Evolutionary conservation across 2,888 invertebrate genomes (phyloP), one percentile per base, ranked within the genome.

Genomic region (Romanomermis culicivorax): DNA sequence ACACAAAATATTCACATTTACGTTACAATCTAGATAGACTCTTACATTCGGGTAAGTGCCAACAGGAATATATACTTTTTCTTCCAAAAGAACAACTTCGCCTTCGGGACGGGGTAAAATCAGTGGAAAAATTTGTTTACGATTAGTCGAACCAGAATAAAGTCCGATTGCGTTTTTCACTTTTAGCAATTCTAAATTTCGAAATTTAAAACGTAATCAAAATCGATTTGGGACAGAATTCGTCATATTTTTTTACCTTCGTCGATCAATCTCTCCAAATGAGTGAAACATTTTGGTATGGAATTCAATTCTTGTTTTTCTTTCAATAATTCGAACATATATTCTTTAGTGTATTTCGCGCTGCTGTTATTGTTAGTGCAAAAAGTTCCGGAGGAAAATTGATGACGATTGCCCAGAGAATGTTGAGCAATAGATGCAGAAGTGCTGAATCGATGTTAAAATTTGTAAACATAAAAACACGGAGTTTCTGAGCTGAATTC

Each of bases 261-360:
- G 74, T 97, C 97, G 72, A 97, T 79, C 69, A 97, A 82, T 74
- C 95, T 81, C 77, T 97, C 95, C 74, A 93, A 82, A 78, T 97
- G 95, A 77, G 88, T 82, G 79, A 97, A 97, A 11, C 11, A 17
- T 75, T 95, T 87, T 67, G 95, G 95, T 78, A 97, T 91, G 72
- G 93, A 93, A 71, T 89, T 88, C 74, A 97, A 80, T 79, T 95
- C 93, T 79, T 95, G 95, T 79, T 93, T 87, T 80, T 97, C 97
- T 80, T 97, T 97, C 74, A 97, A 80, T 77, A 97, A 81, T 78
- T 97, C 95, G 74, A 95, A 91, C 79, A 97, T 80, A 79, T 97
- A 97, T 78, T 97, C 95, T 11, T 36, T 36, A 7, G 36, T 36
- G 36, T 36, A 36, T 36, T 36, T 36, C 7, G 36, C 11, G 17